phyloP scores from a whole-genome alignment of 2,888 invertebrate species.

The Coelogynopora nodosa region DNA sequence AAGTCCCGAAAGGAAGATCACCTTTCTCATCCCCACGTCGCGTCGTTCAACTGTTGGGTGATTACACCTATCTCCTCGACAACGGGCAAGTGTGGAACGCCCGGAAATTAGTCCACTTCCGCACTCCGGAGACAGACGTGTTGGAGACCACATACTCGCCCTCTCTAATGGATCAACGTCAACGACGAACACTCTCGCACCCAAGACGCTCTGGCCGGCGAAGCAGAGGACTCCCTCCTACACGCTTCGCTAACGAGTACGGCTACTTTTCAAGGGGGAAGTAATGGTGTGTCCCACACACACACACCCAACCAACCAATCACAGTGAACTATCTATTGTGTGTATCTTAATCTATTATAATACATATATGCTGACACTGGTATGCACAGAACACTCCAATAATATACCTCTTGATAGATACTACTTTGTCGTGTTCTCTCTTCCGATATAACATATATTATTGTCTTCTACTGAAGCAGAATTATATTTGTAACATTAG shows the following conservation, averaged over 20 bases:
- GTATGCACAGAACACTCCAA: background rate
- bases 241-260: background rate
- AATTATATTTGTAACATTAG: no score
- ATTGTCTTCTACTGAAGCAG: no score
- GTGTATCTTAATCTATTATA: background rate
- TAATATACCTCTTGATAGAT: background rate
- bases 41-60: background rate
- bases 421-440: background rate
- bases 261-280: background rate
- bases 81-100: slow-evolving; percentile 21
- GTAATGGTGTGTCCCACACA: background rate
- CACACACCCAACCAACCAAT: background rate
- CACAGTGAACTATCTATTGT: background rate
- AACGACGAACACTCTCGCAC: background rate
- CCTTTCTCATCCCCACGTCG: background rate
- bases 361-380: background rate
- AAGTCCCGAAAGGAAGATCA: background rate
- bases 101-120: background rate
- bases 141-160: background rate
- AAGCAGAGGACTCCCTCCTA: slow-evolving; percentile 14
- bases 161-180: background rate
- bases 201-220: slow-evolving; percentile 3
- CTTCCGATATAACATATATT: background rate
- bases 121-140: background rate
- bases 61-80: background rate